Percentiles rank a stretch among this genome's conserved stretches.
phyloP scores from a whole-genome alignment of 2,888 invertebrate genomes.

The Hermodice carunculata region DNA sequence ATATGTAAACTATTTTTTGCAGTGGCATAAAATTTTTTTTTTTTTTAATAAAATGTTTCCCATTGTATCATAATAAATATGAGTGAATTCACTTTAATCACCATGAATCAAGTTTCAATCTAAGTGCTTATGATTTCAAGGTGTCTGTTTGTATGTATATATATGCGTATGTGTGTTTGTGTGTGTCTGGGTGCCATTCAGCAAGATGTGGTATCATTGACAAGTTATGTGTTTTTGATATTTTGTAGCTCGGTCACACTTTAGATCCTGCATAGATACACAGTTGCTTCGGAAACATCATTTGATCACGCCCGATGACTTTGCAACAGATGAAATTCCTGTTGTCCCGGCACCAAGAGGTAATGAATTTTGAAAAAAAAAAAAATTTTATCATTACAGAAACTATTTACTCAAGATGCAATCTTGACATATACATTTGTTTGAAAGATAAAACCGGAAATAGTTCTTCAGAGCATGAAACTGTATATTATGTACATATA shows the following conservation, averaged over 20 bases:
- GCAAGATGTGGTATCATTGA: too few species aligned
- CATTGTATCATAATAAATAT: not conserved
- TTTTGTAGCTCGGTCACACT: slow-evolving; percentile 57
- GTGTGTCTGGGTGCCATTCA: too few species aligned
- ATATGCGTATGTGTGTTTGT: too few species aligned
- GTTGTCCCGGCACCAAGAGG: slow-evolving; percentile 61
- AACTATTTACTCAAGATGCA: too few species aligned
- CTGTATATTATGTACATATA: too few species aligned
- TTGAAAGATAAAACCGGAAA: too few species aligned
- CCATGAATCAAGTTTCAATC: not conserved
- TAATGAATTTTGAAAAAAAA: too few species aligned
- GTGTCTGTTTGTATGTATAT: too few species aligned
- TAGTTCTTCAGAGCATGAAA: too few species aligned
- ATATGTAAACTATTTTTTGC: not conserved
- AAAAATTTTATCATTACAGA: too few species aligned
- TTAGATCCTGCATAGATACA: slow-evolving; percentile 63
- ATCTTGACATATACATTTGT: too few species aligned
- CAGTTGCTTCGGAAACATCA: slow-evolving; percentile 59
- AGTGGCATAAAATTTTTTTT: not conserved
- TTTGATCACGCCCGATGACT: slow-evolving; percentile 65
- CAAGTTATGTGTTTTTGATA: too few species aligned
- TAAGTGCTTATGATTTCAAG: not conserved
- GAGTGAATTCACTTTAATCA: not conserved
- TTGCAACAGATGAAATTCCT: slow-evolving; percentile 52
- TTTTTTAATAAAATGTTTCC: not conserved